Evolutionary conservation across 2,888 invertebrate genomes (phyloP).

Genomic region (Agonopterix arenella): DNA sequence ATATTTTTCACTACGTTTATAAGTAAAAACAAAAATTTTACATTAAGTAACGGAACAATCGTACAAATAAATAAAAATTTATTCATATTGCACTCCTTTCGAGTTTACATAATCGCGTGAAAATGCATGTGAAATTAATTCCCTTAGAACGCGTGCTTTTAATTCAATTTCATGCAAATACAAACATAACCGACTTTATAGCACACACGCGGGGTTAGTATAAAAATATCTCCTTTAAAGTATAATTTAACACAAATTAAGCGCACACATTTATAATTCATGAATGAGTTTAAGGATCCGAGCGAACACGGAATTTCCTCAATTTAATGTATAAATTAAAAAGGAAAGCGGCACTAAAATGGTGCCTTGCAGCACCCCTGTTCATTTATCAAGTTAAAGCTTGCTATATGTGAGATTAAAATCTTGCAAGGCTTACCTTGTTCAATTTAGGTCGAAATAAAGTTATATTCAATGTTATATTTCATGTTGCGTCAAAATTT

Average conservation of each 20-base stretch:
- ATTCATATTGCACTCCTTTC: too few relatives aligned
- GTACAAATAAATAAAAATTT: neutral
- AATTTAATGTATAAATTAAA: constrained; percentile 33
- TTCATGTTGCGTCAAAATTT: too few relatives aligned
- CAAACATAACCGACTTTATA: constrained; percentile 22
- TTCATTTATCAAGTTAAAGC: constrained; percentile 6
- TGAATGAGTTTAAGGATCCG: constrained; percentile 31
- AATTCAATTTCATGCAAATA: constrained; percentile 49
- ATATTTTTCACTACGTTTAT: too few relatives aligned
- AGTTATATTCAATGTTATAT: too few relatives aligned
- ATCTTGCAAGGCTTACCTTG: constrained; percentile 1
- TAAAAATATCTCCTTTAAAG: constrained; percentile 41
- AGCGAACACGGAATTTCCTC: constrained; percentile 26
- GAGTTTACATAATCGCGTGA: too few relatives aligned
- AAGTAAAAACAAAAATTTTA: too few relatives aligned
- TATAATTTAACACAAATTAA: constrained; percentile 59
- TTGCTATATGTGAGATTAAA: constrained; percentile 1
- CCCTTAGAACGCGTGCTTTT: constrained; percentile 18
- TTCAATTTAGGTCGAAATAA: too few relatives aligned
- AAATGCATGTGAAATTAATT: constrained; percentile 17
- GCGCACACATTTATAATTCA: constrained; percentile 51
- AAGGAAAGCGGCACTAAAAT: constrained; percentile 20
- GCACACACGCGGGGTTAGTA: constrained; percentile 18
- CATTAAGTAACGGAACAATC: too few relatives aligned
- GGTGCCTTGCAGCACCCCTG: constrained; percentile 19